Conservation (phyloP, 2,888 invertebrate species). For the Ephialtes manifestator region DNA sequence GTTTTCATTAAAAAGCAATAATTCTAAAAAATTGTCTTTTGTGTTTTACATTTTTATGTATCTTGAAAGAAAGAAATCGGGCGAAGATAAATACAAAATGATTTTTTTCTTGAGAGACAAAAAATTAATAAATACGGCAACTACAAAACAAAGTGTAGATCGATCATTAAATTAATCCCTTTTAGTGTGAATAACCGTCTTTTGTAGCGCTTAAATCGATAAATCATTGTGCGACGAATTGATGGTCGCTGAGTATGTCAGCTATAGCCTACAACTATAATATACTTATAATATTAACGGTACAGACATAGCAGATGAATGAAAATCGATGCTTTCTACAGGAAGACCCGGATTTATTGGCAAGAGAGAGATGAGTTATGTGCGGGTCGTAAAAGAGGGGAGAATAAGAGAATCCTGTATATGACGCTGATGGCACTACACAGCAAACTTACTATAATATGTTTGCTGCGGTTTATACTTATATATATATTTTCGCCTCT, state of each 20-base stretch:
- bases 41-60: not conserved
- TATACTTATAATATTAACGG: slow-evolving; percentile 18
- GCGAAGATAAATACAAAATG: not conserved
- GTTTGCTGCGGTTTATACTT: not conserved
- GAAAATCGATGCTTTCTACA: slow-evolving; percentile 59
- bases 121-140: not conserved
- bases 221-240: slow-evolving; percentile 64
- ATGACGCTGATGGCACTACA: slow-evolving; percentile 15
- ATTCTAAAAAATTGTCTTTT: no score
- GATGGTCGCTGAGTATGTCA: slow-evolving; percentile 38
- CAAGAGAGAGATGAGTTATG: slow-evolving; percentile 60
- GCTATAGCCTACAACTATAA: slow-evolving; percentile 2
- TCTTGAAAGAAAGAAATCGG: not conserved
- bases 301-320: slow-evolving; percentile 39
- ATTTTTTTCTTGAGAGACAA: not conserved
- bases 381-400: slow-evolving; percentile 24
- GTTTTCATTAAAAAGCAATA: no score
- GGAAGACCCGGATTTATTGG: slow-evolving; percentile 62
- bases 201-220: slow-evolving; percentile 59
- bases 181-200: slow-evolving; percentile 38
- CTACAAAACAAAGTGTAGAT: slow-evolving; percentile 34
- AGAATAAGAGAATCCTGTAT: slow-evolving; percentile 32
- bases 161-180: slow-evolving; percentile 53
- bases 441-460: not conserved
- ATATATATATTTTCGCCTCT: not conserved